phyloP scores from a whole-genome alignment of 2,797 vertebrate genomes.

The Euthynnus affinis region DNA sequence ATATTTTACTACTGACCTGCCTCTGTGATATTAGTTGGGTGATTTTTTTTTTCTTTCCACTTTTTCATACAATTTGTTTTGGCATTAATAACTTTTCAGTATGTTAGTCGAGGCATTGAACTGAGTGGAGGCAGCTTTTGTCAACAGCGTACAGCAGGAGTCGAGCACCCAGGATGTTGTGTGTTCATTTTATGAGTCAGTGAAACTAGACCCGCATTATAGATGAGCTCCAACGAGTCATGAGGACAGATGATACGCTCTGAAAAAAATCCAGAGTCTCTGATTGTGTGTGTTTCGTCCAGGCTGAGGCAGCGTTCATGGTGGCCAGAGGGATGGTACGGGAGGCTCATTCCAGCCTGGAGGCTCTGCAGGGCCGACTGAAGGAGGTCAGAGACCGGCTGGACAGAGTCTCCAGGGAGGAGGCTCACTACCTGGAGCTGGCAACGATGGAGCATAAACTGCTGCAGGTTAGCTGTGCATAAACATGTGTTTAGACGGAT shows the following conservation, averaged over 20 bases:
- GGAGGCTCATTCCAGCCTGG: slow-evolving; percentile 90
- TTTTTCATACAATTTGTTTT: too few species aligned
- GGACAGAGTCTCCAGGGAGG: slow-evolving; percentile 95
- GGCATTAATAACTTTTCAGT: too few species aligned
- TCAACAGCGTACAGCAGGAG: too few species aligned
- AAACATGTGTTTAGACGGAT: neutral
- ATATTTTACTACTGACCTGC: slow-evolving; percentile 10
- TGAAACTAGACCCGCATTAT: too few species aligned
- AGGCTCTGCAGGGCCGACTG: slow-evolving; percentile 89
- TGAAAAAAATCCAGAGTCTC: neutral
- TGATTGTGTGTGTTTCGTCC: slow-evolving; percentile 22
- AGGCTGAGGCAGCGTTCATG: slow-evolving; percentile 97
- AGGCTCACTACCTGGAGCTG: slow-evolving; percentile 94
- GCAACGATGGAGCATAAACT: slow-evolving; percentile 95
- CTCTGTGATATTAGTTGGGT: neutral
- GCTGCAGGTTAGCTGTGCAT: slow-evolving; percentile 89
- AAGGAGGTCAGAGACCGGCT: slow-evolving; percentile 96
- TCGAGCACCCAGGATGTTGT: neutral
- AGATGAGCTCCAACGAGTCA: too few species aligned
- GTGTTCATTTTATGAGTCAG: neutral
- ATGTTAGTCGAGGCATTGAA: too few species aligned
- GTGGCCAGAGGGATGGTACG: slow-evolving; percentile 94
- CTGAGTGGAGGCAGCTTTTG: too few species aligned
- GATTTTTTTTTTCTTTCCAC: too few species aligned
- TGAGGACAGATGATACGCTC: neutral